Conservation (phyloP, 2,888 invertebrate genomes). For the Polylopha cassiicola region DNA sequence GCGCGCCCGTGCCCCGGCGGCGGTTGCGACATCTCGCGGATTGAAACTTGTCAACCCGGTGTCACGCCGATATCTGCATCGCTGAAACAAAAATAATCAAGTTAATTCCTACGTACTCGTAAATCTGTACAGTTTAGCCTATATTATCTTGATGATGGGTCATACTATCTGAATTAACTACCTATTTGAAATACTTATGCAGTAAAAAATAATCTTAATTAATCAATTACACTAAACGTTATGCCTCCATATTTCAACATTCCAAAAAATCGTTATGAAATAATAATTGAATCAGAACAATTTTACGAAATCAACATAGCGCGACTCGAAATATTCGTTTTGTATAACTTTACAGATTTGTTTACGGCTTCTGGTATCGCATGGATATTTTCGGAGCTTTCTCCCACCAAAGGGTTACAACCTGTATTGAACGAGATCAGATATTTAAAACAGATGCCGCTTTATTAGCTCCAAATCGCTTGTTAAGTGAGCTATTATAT, state of each 20-base stretch:
- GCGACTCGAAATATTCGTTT: no score
- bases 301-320: no score
- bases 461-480: conserved; percentile 53
- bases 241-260: no score
- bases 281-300: no score
- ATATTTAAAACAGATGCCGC: conserved; percentile 51
- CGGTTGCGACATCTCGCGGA: conserved; percentile 74
- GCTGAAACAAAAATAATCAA: conserved; percentile 57
- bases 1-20: conserved; percentile 71
- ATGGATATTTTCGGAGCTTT: conserved; percentile 16
- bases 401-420: conserved; percentile 35
- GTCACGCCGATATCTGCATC: conserved; percentile 73
- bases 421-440: conserved; percentile 31
- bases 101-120: neutral
- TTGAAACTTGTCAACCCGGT: conserved; percentile 73
- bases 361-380: conserved; percentile 23
- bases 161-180: no score
- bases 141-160: no score
- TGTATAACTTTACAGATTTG: conserved; percentile 33
- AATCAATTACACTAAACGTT: no score
- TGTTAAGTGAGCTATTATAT: conserved; percentile 31
- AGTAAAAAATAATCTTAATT: no score
- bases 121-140: conserved; percentile 7
- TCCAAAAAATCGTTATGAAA: no score
- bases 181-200: no score